Base-by-base conservation (phyloP, 2,797 vertebrate genomes). In the Luscinia luscinia region DNA sequence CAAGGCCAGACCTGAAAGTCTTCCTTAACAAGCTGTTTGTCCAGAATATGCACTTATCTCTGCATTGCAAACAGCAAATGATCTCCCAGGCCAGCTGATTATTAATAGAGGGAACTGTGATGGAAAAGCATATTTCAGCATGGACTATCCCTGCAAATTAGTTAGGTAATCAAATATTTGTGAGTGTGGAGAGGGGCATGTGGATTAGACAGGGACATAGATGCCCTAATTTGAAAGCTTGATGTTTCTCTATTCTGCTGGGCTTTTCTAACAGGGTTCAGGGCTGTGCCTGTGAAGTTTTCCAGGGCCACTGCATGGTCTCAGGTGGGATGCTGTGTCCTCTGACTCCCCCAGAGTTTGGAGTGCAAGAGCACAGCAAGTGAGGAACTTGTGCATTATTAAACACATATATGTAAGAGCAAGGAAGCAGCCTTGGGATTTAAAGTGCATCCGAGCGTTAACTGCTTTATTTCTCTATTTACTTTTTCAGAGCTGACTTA, bases 11-110 rank as follows among this genome's bases (percentile, higher is more conserved):
- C 91, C 91, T 92, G 43, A 88, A 96, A 96, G 79, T 91, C 95
- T 89, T 94, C 72, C 94, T 96, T 95, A 95, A 96, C 96, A 96
- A 96, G 96, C 92, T 95, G 94, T 95, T 97, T 97, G 96, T 96
- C 96, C 96, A 87, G 92, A 96, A 88, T 87, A 75, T 73, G 89
- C 94, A 91, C 91, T 95, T 87, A 85, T 74, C 23, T 0, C 84
- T n/a, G 32, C 72, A 93, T 51, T 96, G 94, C 96, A 96, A 97
- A 95, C 92, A 96, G 34, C 1, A 1, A 95, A 81, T 43, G 76
- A 92, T 90, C 92, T 95, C 81, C 81, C 46, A 80, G 86, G 72
- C 92, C 86, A 84, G 41, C 23, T 84, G 89, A 87, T 91, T 96
- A 84, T 96, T 97, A 95, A 94, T 52, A 78, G 85, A 79, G 64